Conservation (phyloP, 2,113 vertebrate genomes). For the Neogobius melanostomus region DNA sequence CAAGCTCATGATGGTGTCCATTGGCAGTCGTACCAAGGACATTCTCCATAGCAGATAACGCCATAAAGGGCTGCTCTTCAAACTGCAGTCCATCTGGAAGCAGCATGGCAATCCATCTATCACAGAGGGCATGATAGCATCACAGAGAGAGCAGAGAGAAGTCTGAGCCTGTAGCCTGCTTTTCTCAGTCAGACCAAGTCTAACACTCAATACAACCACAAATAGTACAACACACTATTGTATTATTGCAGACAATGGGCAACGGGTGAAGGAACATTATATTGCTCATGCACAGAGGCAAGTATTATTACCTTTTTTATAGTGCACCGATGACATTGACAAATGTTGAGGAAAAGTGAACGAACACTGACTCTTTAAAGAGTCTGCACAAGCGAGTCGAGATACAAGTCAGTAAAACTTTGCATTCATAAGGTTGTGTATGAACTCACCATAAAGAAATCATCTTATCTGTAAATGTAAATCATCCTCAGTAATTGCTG, state of each 20-base stretch:
- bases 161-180: constrained; percentile 5
- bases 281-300: no score
- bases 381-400: background rate
- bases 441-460: constrained; percentile 26
- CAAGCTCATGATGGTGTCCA: constrained; percentile 32
- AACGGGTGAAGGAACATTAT: no score
- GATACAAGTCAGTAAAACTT: constrained; percentile 7
- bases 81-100: constrained; percentile 51
- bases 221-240: background rate
- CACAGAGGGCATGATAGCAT: constrained; percentile 28
- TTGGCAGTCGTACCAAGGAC: constrained; percentile 47
- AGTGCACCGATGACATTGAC: no score
- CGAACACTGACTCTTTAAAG: background rate
- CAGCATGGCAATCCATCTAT: constrained; percentile 35
- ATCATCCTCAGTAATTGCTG: constrained; percentile 41
- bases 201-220: background rate
- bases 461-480: constrained; percentile 24
- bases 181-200: background rate
- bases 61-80: constrained; percentile 45
- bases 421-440: constrained; percentile 2
- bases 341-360: no score
- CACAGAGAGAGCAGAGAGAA: constrained; percentile 18
- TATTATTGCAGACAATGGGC: background rate
- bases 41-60: constrained; percentile 46
- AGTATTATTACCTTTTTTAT: no score